These are phyloP conservation scores for Enteromius mattozi DNA, from an alignment of 2,797 vertebrate species.

Conservation along the genomic window DNA sequence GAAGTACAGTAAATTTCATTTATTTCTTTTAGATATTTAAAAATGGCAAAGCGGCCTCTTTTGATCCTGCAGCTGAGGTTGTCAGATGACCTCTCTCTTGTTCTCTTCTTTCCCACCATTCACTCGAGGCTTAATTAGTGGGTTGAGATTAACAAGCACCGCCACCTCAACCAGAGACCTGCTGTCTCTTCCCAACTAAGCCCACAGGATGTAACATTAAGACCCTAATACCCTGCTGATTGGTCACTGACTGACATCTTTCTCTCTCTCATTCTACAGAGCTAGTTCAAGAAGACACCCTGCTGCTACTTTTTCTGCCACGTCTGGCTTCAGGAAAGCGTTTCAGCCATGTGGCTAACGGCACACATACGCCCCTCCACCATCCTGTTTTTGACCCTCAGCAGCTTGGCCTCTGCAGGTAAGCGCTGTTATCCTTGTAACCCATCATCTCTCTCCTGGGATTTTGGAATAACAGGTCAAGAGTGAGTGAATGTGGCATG, in stretches of 20 bases:
- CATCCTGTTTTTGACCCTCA: constrained; percentile 70
- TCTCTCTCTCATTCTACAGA: constrained; percentile 52
- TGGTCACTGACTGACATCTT: constrained; percentile 55
- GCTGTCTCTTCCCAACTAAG: constrained; percentile 69
- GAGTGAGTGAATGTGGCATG: constrained; percentile 35
- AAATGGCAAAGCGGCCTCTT: background rate
- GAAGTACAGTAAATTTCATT: background rate
- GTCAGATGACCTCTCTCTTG: background rate
- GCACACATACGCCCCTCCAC: constrained; percentile 56
- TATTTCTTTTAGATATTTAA: background rate
- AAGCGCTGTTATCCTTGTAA: constrained; percentile 56
- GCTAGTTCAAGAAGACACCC: constrained; percentile 33
- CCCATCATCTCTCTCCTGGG: constrained; percentile 20
- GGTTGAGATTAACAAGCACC: constrained; percentile 62
- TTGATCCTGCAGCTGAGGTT: background rate
- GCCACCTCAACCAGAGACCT: constrained; percentile 57
- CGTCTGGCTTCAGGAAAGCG: constrained; percentile 27
- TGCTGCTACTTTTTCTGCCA: constrained; percentile 15
- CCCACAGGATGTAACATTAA: constrained; percentile 55
- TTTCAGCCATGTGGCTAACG: constrained; percentile 62
- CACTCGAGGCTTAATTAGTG: constrained; percentile 57
- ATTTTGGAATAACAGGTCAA: constrained; percentile 14
- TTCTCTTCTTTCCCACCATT: background rate
- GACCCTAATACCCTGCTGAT: constrained; percentile 58
- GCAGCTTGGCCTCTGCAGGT: constrained; percentile 75